phyloP scores from a whole-genome alignment of 1,140 invertebrate genomes.

The Eciton burchellii region DNA sequence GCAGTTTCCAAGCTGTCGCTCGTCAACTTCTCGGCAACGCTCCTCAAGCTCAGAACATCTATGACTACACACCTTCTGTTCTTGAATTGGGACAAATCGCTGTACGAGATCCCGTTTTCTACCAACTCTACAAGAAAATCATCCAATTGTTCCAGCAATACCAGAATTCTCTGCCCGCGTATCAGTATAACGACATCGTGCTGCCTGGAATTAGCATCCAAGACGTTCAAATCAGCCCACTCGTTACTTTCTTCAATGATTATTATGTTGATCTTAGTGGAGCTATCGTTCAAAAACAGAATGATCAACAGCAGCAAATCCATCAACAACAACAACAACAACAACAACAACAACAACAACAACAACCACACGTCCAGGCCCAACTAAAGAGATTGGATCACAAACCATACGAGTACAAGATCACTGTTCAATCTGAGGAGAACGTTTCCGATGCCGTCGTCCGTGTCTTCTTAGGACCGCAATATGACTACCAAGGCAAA shows the following conservation, averaged over 20 bases:
- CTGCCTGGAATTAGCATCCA: constrained; percentile 88
- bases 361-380: constrained; percentile 76
- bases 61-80: constrained; percentile 83
- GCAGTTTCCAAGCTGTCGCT: constrained; percentile 86
- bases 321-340: constrained; percentile 45
- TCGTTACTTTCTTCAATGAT: constrained; percentile 88
- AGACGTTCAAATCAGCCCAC: constrained; percentile 87
- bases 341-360: constrained; percentile 74
- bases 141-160: constrained; percentile 85
- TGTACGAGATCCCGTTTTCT: constrained; percentile 86
- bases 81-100: constrained; percentile 84
- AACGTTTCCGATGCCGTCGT: constrained; percentile 81
- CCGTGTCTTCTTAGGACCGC: constrained; percentile 87
- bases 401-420: constrained; percentile 87
- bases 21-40: constrained; percentile 87
- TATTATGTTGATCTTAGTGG: constrained; percentile 86
- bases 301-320: constrained; percentile 24
- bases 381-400: constrained; percentile 87
- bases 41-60: constrained; percentile 78
- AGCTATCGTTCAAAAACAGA: constrained; percentile 35
- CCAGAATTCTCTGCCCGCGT: constrained; percentile 87
- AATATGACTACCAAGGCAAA: constrained; percentile 86
- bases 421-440: constrained; percentile 85
- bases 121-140: constrained; percentile 84
- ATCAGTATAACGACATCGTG: constrained; percentile 88